Evolutionary conservation across 2,113 vertebrate species (phyloP), one percentile per base, ranked within the genome.

Genomic region (Chloropsis hardwickii): DNA sequence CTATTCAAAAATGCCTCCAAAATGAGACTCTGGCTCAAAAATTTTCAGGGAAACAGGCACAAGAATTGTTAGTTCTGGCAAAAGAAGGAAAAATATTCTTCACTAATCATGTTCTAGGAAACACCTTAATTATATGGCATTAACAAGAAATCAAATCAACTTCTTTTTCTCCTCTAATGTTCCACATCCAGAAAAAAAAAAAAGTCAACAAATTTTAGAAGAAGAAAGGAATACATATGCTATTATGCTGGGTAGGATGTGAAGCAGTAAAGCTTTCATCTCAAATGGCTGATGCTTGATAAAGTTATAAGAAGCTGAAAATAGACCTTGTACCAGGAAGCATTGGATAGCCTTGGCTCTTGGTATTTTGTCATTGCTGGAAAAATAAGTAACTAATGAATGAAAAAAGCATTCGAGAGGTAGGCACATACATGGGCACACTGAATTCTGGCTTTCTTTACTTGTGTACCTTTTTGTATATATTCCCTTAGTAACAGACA

Each of bases 401-500:
- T 16, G 4, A 78, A 51, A 76, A 83, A 72, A 60, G 3, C 45
- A 81, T 16, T 86, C 83, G 33, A 76, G 40, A 92, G 2, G 12
- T 40, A 85, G 37, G 42, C 16, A 21, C 9, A 37, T 42, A 61
- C 1, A 1, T 6, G 48, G 53, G 45, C 53, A 81, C 29, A 40
- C 40, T 40, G 56, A 74, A 69, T 76, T n/a, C 31, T 76, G 57
- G 57, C 40, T 87, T 90, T 45, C 61, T 72, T 82, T 56, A 54
- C 35, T 67, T 57, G n/a, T 78, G 60, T 77, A 77, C 50, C 29
- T 77, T 81, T 65, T 42, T 90, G 58, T 51, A 50, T 16, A 44
- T 65, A 77, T 72, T 83, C 16, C 39, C 82, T 73, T 90, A 90
- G 92, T 70, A 88, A 92, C 90, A 58, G 71, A 92, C 33, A 93